Conservation (phyloP, 2,888 invertebrate species). For the Drosophila silvestris region DNA sequence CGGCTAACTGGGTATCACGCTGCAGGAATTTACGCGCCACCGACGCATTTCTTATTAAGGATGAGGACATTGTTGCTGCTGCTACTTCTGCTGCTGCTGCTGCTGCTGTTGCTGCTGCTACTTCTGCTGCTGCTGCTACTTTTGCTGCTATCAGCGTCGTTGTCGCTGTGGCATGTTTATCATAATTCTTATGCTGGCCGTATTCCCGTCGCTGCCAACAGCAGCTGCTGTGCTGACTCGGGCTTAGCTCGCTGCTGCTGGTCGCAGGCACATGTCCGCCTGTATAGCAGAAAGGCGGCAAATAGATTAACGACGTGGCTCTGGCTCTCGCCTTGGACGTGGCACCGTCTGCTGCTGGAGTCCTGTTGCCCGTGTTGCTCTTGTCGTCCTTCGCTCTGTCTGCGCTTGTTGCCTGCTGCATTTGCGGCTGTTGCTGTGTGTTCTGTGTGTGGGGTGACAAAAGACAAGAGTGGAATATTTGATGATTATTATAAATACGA, state of each 20-base stretch:
- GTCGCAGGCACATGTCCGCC: constrained; percentile 81
- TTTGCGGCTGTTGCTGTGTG: constrained; percentile 43
- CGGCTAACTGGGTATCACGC: constrained; percentile 61
- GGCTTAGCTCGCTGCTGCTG: constrained; percentile 46
- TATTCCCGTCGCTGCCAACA: constrained; percentile 44
- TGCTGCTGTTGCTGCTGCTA: constrained; percentile 15
- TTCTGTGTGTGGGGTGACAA: constrained; percentile 55
- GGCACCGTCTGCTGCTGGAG: constrained; percentile 21
- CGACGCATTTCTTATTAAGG: constrained; percentile 33
- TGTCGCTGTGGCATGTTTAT: constrained; percentile 68
- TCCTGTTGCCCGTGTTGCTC: constrained; percentile 32
- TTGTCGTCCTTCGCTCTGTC: constrained; percentile 40
- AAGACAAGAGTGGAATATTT: constrained; percentile 76
- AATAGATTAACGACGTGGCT: constrained; percentile 82
- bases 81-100: constrained; percentile 9
- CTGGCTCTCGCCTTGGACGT: constrained; percentile 68
- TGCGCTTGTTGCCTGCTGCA: constrained; percentile 49
- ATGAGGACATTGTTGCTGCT: constrained; percentile 18
- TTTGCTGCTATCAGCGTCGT: constrained; percentile 36
- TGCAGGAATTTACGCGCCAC: constrained; percentile 63
- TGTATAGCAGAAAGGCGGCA: constrained; percentile 81
- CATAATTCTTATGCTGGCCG: constrained; percentile 71
- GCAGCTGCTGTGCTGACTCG: constrained; percentile 21
- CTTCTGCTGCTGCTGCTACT: constrained; percentile 9
- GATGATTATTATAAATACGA: constrained; percentile 65